Conservation (phyloP, 1,140 invertebrate species). For the Paraescarpia echinospica region DNA sequence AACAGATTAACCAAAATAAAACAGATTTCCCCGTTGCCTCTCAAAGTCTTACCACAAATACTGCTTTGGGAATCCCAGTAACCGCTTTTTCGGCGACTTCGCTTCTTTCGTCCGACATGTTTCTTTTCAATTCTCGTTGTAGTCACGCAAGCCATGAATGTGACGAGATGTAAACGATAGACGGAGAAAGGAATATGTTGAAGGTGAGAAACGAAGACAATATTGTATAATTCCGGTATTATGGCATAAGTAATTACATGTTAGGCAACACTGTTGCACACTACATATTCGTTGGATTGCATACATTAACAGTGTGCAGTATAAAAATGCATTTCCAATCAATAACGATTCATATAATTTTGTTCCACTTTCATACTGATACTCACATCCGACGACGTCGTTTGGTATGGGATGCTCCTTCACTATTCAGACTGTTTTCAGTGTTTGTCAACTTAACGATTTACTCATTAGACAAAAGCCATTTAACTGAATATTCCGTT, state of each 20-base stretch:
- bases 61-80: conserved; percentile 42
- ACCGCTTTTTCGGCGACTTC: background rate
- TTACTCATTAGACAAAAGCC: background rate
- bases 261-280: background rate
- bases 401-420: too few species aligned
- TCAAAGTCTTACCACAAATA: conserved; percentile 41
- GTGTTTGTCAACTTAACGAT: background rate
- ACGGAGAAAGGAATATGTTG: background rate
- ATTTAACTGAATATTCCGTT: too few species aligned
- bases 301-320: background rate
- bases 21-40: background rate
- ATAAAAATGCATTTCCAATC: background rate
- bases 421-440: background rate
- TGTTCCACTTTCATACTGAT: background rate
- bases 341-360: background rate
- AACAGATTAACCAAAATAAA: background rate
- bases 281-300: background rate
- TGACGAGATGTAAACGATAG: background rate
- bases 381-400: background rate
- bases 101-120: conserved; percentile 3
- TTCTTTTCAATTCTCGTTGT: conserved; percentile 1
- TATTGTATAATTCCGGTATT: background rate
- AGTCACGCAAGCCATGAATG: background rate
- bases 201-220: conserved; percentile 5
- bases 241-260: background rate